phyloP scores from a whole-genome alignment of 2,113 vertebrate species.

The Echinops telfairi region DNA sequence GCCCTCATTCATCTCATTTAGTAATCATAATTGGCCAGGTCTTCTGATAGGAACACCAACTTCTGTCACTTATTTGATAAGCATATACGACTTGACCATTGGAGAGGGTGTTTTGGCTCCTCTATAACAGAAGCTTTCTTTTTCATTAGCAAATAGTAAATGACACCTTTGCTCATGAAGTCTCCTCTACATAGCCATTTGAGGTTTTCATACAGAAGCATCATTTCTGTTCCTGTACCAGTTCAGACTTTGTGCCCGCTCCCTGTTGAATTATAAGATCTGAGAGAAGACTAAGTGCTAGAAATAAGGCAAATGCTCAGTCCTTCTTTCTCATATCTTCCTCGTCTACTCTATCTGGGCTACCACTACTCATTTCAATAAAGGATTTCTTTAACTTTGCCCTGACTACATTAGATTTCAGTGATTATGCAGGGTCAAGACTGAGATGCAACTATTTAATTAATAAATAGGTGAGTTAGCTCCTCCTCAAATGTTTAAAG shows the following conservation, averaged over 20 bases:
- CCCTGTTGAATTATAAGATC: neutral
- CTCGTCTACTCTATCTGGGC: neutral
- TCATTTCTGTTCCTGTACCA: neutral
- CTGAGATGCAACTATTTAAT: neutral
- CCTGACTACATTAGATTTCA: neutral
- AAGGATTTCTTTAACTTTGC: neutral
- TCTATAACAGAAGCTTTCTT: no score
- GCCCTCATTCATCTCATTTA: accelerated
- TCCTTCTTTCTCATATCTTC: neutral
- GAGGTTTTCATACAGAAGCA: neutral
- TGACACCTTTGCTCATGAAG: neutral
- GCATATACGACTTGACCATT: no score
- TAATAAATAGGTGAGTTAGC: neutral
- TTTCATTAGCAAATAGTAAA: slow-evolving; percentile 19
- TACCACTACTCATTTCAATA: neutral
- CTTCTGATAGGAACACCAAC: neutral
- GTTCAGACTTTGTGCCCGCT: neutral
- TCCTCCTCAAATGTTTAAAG: neutral
- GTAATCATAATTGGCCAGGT: no score
- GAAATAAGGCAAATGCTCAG: neutral
- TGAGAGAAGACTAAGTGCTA: neutral
- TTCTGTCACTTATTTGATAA: no score
- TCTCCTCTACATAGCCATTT: neutral
- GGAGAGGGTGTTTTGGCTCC: no score
- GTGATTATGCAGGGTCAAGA: neutral